A percentile compares a stretch with the other conserved stretches of the same genome.
Evolutionary conservation across 2,888 invertebrate genomes (phyloP).

Genomic region (Eupeodes luniger): DNA sequence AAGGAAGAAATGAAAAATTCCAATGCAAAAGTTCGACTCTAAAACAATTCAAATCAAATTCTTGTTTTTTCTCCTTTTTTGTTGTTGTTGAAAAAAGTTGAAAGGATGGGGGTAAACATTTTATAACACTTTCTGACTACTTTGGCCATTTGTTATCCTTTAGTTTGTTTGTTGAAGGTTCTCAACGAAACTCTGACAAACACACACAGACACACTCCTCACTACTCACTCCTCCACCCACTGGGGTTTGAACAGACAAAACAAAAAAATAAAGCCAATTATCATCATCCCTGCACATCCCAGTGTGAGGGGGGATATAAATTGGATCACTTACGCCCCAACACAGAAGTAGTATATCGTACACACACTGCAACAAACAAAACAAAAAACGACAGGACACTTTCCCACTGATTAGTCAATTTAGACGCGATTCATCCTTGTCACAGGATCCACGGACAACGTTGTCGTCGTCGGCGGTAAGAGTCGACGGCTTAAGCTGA

Average conservation of each 20-base stretch:
- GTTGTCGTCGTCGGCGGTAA: not conserved
- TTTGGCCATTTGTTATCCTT: conserved; percentile 52
- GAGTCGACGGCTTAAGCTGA: conserved; percentile 7
- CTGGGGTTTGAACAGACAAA: not conserved
- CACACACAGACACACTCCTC: conserved; percentile 9
- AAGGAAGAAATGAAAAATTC: conserved; percentile 37
- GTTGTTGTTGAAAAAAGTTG: not conserved
- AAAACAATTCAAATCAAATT: conserved; percentile 62
- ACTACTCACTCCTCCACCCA: not conserved
- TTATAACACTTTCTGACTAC: conserved; percentile 31
- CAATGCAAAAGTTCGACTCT: conserved; percentile 48
- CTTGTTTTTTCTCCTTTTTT: not conserved
- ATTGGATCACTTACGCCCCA: conserved; percentile 67
- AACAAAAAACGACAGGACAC: conserved; percentile 53
- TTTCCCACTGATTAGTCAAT: conserved; percentile 74
- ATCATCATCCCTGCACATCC: conserved; percentile 50
- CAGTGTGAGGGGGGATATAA: conserved; percentile 38
- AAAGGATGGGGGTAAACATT: conserved; percentile 35
- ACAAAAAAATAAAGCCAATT: conserved; percentile 58
- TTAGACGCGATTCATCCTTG: conserved; percentile 72
- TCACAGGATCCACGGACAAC: conserved; percentile 34
- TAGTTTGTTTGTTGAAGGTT: conserved; percentile 37
- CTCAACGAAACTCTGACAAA: conserved; percentile 33
- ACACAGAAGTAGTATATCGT: conserved; percentile 31
- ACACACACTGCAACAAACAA: conserved; percentile 33